Evolutionary conservation across 2,888 invertebrate genomes (phyloP).

Genomic region (Disparrhopalites patrizii): DNA sequence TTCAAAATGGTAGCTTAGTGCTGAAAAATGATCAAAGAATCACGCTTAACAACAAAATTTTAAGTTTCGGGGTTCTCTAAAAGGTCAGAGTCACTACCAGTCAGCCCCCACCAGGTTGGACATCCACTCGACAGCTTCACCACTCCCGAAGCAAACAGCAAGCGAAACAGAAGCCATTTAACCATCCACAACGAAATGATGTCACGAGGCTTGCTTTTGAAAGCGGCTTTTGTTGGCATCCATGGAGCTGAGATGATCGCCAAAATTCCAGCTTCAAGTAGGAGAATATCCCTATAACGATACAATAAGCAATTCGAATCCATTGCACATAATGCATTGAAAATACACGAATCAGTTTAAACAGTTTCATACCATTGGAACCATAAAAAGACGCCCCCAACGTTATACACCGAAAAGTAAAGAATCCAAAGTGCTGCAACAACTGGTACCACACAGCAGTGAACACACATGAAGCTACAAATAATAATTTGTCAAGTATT

Average conservation of each 20-base stretch:
- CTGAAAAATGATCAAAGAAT: slow-evolving; percentile 52
- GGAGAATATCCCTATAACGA: slow-evolving; percentile 62
- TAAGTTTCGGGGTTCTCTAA: neutral
- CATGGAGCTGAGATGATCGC: slow-evolving; percentile 67
- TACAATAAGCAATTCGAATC: neutral
- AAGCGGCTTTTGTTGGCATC: slow-evolving; percentile 52
- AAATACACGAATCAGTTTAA: neutral
- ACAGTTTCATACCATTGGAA: slow-evolving; percentile 62
- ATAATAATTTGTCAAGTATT: neutral
- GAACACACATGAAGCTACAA: slow-evolving; percentile 37
- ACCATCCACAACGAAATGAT: slow-evolving; percentile 63
- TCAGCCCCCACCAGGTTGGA: slow-evolving; percentile 73
- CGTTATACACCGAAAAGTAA: slow-evolving; percentile 70
- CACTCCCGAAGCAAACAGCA: slow-evolving; percentile 67
- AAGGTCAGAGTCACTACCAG: slow-evolving; percentile 56
- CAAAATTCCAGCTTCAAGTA: slow-evolving; percentile 70
- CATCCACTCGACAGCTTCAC: slow-evolving; percentile 68
- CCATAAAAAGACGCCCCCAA: slow-evolving; percentile 70
- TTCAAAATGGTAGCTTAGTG: slow-evolving; percentile 66
- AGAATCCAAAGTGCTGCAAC: slow-evolving; percentile 65
- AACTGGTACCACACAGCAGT: slow-evolving; percentile 57
- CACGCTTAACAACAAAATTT: slow-evolving; percentile 22
- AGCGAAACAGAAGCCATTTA: slow-evolving; percentile 68
- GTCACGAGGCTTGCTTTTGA: slow-evolving; percentile 52
- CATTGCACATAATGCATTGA: neutral